phyloP scores from a whole-genome alignment of 2,888 invertebrate species.

The Pachliopta kotzebuea region DNA sequence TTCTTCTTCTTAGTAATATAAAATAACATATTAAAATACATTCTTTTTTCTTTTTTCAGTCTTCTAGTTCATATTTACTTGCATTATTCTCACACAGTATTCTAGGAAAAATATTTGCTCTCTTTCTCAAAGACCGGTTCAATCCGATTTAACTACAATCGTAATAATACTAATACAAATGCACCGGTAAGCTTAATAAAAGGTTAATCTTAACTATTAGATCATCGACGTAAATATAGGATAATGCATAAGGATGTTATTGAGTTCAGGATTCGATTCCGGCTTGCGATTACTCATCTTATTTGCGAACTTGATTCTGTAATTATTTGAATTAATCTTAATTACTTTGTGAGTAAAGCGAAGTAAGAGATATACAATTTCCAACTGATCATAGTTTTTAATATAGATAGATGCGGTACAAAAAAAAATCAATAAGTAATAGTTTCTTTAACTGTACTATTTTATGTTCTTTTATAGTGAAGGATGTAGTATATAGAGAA shows the following conservation, averaged over 20 bases:
- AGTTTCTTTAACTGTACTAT: too few species aligned
- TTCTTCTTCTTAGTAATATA: too few species aligned
- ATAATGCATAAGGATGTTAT: constrained; percentile 39
- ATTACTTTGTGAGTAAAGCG: neutral
- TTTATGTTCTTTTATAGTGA: too few species aligned
- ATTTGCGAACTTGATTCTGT: constrained; percentile 30
- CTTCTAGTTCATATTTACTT: too few species aligned
- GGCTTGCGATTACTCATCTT: constrained; percentile 55
- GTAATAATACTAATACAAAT: constrained; percentile 21
- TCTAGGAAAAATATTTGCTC: too few species aligned
- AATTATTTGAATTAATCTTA: constrained; percentile 2
- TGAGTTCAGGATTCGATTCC: constrained; percentile 42
- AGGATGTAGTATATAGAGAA: too few species aligned
- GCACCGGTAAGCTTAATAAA: constrained; percentile 15
- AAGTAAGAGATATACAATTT: neutral
- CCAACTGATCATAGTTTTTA: neutral
- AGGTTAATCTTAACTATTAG: constrained; percentile 34
- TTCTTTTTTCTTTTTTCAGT: too few species aligned
- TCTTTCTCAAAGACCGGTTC: too few species aligned
- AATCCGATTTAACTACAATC: constrained; percentile 16
- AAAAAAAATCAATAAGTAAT: neutral
- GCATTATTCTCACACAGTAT: too few species aligned
- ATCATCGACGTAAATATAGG: constrained; percentile 38
- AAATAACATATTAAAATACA: too few species aligned
- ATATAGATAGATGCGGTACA: too few species aligned